Evolutionary conservation across 2,113 vertebrate genomes (phyloP).

Genomic region (Brachyhypopomus occidentalis): DNA sequence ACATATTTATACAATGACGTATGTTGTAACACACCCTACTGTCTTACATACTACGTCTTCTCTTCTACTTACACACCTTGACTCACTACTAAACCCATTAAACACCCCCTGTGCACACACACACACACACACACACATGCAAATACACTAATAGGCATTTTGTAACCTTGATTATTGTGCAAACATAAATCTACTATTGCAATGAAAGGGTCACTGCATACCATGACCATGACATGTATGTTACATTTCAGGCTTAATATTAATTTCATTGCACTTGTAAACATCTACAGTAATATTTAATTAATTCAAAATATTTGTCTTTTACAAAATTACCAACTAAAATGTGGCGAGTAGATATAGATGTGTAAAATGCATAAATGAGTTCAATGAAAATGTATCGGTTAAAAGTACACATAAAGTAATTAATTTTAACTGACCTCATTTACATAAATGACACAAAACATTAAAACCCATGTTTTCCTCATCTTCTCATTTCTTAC

Average conservation of each 20-base stretch:
- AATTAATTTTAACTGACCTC: background rate
- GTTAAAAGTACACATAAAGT: background rate
- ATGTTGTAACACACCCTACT: slow-evolving; percentile 41
- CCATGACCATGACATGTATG: background rate
- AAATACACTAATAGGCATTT: slow-evolving; percentile 8
- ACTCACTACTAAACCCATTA: slow-evolving; percentile 34
- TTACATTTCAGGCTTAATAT: background rate
- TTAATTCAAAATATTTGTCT: too few relatives aligned
- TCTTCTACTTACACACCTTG: slow-evolving; percentile 25
- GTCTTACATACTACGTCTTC: slow-evolving; percentile 22
- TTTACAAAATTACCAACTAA: too few relatives aligned
- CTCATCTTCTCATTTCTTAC: background rate
- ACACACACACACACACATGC: slow-evolving; percentile 1
- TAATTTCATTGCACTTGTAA: too few relatives aligned
- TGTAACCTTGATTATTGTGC: slow-evolving; percentile 16
- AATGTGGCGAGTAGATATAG: too few relatives aligned
- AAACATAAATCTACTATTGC: background rate
- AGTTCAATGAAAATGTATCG: background rate
- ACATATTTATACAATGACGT: slow-evolving; percentile 46
- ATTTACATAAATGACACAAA: background rate
- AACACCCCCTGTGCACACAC: background rate
- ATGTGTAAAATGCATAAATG: background rate
- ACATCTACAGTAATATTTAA: too few relatives aligned
- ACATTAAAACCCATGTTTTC: too few relatives aligned
- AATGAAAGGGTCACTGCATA: background rate